Base-by-base conservation (phyloP, 2,888 invertebrate species). In the Nemotelus nigrinus region DNA sequence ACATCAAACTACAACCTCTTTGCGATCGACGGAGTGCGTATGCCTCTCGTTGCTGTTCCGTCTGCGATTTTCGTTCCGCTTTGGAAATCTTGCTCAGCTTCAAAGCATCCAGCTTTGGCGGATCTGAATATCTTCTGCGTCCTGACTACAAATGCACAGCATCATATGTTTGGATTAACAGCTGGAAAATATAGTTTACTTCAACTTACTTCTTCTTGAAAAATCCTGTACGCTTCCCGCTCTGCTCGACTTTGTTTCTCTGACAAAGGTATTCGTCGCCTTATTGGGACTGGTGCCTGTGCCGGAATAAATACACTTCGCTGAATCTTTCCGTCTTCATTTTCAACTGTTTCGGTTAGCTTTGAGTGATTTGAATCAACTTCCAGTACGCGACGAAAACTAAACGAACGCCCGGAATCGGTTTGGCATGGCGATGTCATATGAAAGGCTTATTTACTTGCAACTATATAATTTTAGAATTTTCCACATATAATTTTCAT, bases 171-270 rank as follows among this genome's bases (percentile, higher is more conserved):
- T 25, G 25, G 25, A 25, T 25, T 25, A 25, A 25, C 25, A 25
- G 25, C 25, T 25, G 25, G 25, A 25, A 25, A 25, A 25, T 25
- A 25, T 25, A 25, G 25, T 25, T 50, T 5, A 3, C 7, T 44
- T 7, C 7, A 44, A 65, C 3, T 8, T 39, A 70, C 70, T 55
- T 70, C 70, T 4, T 55, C 8, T 8, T 70, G 70, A 70, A 70
- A 70, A 6, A 43, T 55, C 25, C 43, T 7, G 43, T 50, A 70
- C 3, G 70, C 70, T 55, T 70, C 50, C 6, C 6, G 6, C n/a
- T 70, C 70, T 3, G 55, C 6, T 8, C 41, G 10, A 3, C 39
- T 53, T 3, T 53, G 53, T n/a, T 10, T 70, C 43, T 70, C 70
- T 3, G 70, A 25, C 41, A 70, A 55, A 3, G 50, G 50, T 5